phyloP scores from a whole-genome alignment of 2,113 vertebrate genomes.

The Ptilonorhynchus violaceus region DNA sequence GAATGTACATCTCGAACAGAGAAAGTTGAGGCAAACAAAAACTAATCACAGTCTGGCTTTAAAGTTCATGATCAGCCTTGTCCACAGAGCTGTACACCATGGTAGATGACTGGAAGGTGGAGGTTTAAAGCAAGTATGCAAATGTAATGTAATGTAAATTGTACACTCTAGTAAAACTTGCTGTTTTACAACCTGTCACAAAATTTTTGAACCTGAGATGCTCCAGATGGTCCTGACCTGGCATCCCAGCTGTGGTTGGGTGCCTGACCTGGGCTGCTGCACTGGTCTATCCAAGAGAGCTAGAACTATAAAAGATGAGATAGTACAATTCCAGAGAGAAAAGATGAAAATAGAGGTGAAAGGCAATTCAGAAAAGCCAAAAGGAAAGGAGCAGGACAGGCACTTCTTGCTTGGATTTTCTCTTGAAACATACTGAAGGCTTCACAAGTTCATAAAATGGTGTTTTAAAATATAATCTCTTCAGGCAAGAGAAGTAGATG shows the following conservation, averaged over 20 bases:
- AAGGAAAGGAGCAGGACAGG: not conserved
- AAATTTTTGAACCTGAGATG: not conserved
- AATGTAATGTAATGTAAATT: not conserved
- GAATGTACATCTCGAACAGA: not conserved
- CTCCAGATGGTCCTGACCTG: not conserved
- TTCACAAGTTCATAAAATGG: not conserved
- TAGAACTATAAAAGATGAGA: not conserved
- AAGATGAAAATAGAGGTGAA: not conserved
- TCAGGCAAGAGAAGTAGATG: not conserved
- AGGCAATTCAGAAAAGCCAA: not conserved
- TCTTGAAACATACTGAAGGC: not conserved
- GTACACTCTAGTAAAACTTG: not conserved
- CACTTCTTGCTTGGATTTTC: not conserved
- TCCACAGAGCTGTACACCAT: not conserved
- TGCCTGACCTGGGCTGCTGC: not conserved
- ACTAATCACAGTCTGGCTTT: not conserved
- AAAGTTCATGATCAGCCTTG: not conserved
- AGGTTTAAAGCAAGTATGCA: not conserved
- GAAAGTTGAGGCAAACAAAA: conserved; percentile 15
- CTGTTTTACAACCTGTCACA: not conserved
- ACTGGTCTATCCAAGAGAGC: not conserved
- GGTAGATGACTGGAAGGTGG: not conserved
- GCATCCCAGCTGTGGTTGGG: not conserved
- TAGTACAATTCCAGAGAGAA: not conserved
- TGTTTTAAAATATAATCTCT: not conserved